Conservation (phyloP, 2,797 vertebrate species). For the Sebastes itinus region DNA sequence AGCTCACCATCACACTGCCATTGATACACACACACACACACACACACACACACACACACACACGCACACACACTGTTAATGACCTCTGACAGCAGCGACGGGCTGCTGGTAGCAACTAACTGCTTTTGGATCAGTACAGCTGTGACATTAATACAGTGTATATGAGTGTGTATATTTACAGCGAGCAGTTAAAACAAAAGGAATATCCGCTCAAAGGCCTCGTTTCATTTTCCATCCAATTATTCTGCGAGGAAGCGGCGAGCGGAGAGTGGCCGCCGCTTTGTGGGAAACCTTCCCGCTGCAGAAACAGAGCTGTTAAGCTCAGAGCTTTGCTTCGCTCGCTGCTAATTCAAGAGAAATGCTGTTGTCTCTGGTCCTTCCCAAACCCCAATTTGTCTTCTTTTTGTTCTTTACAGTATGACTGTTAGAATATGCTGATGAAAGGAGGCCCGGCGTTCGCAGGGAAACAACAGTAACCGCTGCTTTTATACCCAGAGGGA, state of each 20-base stretch:
- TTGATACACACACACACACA: slow-evolving; percentile 16
- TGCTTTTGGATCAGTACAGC: slow-evolving; percentile 48
- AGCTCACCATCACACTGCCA: slow-evolving; percentile 31
- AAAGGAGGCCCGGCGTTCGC: slow-evolving; percentile 53
- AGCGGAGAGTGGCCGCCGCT: slow-evolving; percentile 28
- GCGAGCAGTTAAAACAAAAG: slow-evolving; percentile 46
- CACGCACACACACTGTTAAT: slow-evolving; percentile 29
- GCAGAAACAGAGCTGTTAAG: slow-evolving; percentile 69
- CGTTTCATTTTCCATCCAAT: slow-evolving; percentile 69
- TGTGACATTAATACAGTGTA: slow-evolving; percentile 51
- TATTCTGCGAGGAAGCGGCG: slow-evolving; percentile 50
- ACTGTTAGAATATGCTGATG: slow-evolving; percentile 83
- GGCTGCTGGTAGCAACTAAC: slow-evolving; percentile 44
- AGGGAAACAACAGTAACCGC: slow-evolving; percentile 56
- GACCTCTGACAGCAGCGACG: slow-evolving; percentile 48
- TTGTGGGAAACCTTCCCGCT: slow-evolving; percentile 33
- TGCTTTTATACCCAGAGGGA: slow-evolving; percentile 74
- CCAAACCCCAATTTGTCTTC: slow-evolving; percentile 76
- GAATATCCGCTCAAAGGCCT: slow-evolving; percentile 44
- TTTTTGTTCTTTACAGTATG: slow-evolving; percentile 71
- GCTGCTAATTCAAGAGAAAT: slow-evolving; percentile 67
- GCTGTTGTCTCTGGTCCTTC: slow-evolving; percentile 64
- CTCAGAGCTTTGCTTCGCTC: slow-evolving; percentile 51
- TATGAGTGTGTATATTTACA: slow-evolving; percentile 40
- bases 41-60: slow-evolving; percentile 4